These are phyloP conservation scores for Vespertilio murinus DNA, from an alignment of 2,797 vertebrate species.

Conservation along the genomic window DNA sequence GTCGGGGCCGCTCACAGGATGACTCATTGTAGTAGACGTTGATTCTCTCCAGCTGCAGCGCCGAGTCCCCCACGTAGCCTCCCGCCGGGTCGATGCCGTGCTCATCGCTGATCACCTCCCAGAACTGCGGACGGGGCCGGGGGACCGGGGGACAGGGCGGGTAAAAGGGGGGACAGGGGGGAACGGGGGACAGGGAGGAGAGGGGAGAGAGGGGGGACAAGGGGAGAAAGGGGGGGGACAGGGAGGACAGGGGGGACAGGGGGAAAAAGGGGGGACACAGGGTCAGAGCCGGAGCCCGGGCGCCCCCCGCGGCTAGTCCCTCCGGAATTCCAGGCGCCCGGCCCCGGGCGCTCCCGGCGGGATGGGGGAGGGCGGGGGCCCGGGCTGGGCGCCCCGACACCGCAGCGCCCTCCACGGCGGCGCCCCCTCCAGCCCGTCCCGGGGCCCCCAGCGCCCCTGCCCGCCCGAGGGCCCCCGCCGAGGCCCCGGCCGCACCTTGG, in stretches of 20 bases:
- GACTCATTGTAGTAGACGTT: slow-evolving; percentile 97
- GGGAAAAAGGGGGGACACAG: too few species aligned
- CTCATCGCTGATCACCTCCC: slow-evolving; percentile 97
- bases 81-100: slow-evolving; percentile 94
- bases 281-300: background rate
- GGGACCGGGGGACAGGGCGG: too few species aligned
- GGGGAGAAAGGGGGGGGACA: too few species aligned
- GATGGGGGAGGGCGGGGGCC: accelerated
- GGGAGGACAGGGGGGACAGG: too few species aligned
- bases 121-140: slow-evolving; percentile 85
- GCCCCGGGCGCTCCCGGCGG: background rate
- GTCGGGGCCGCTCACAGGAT: slow-evolving; percentile 95
- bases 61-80: slow-evolving; percentile 92
- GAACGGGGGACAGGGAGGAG: too few species aligned
- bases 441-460: background rate
- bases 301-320: background rate
- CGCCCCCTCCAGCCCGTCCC: background rate
- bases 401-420: background rate
- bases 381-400: background rate
- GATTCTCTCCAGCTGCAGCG: slow-evolving; percentile 93
- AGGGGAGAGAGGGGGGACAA: too few species aligned
- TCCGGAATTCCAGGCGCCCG: slow-evolving; percentile 61
- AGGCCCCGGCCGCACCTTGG: slow-evolving; percentile 85
- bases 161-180: too few species aligned
- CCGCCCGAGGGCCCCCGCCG: background rate